phyloP scores from a whole-genome alignment of 2,113 vertebrate genomes.

The Notothenia coriiceps region DNA sequence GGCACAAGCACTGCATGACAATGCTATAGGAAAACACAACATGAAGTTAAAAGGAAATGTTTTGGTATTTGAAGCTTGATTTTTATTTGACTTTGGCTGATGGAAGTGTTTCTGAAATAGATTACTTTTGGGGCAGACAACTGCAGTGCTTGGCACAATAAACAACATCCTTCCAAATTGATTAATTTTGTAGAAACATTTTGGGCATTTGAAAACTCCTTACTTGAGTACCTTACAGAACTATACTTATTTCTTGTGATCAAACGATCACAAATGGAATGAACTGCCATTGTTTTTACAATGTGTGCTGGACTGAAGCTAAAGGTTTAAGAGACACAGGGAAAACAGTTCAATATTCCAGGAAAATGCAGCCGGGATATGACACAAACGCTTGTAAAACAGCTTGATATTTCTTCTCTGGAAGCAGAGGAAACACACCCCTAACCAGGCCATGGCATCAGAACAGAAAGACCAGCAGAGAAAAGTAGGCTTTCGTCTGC shows the following conservation, averaged over 20 bases:
- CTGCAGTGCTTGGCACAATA: not conserved
- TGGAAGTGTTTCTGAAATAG: not conserved
- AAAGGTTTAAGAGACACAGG: not conserved
- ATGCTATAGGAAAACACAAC: not conserved
- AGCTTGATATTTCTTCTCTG: conserved; percentile 18
- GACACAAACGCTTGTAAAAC: not conserved
- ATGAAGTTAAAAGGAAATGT: not conserved
- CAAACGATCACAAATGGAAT: not conserved
- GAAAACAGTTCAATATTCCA: conserved; percentile 6
- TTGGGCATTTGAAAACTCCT: not conserved
- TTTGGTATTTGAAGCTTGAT: not conserved
- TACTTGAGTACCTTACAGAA: not conserved
- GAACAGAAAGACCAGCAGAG: conserved; percentile 20
- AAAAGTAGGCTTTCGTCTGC: conserved; percentile 34
- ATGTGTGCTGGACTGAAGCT: not conserved
- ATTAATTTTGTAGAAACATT: not conserved
- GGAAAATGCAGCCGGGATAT: not conserved
- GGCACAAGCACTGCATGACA: not conserved
- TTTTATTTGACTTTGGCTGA: not conserved
- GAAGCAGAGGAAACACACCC: not conserved
- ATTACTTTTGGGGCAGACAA: not conserved
- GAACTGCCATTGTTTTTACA: conserved; percentile 2
- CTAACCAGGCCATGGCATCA: conserved; percentile 19
- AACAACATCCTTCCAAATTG: no score
- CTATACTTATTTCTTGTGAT: not conserved